Conservation (phyloP, 2,888 invertebrate genomes). For the Folsomia candida region DNA sequence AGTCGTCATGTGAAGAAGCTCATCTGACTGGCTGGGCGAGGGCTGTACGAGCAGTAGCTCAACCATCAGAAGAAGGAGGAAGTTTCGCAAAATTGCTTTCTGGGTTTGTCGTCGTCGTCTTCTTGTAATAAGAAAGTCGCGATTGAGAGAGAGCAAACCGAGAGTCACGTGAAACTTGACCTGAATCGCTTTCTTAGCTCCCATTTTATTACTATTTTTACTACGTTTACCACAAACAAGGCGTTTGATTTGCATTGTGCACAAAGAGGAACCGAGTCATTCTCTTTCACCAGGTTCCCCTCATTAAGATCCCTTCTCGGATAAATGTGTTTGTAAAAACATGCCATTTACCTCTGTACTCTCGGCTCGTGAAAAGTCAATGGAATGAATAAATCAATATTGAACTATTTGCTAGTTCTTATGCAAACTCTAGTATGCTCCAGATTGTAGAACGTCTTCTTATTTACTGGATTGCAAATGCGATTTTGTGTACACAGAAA, state of each 20-base stretch:
- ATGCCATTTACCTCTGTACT: too few relatives aligned
- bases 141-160: too few relatives aligned
- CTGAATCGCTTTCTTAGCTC: neutral
- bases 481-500: neutral
- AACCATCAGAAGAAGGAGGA: too few relatives aligned
- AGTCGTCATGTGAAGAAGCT: too few relatives aligned
- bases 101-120: too few relatives aligned
- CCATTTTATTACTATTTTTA: neutral
- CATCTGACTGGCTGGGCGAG: too few relatives aligned
- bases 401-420: too few relatives aligned
- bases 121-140: too few relatives aligned
- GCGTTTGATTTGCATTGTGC: neutral
- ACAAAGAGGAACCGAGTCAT: neutral
- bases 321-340: neutral
- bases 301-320: neutral
- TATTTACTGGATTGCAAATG: neutral
- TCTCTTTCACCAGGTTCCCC: neutral
- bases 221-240: neutral
- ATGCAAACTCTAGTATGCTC: too few relatives aligned
- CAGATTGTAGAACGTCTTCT: too few relatives aligned
- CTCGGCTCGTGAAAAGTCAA: neutral
- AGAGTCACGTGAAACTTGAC: neutral
- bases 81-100: too few relatives aligned
- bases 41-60: too few relatives aligned
- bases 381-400: neutral